Evolutionary conservation across 2,797 vertebrate species (phyloP), one percentile per base, ranked within the genome.

Genomic region (Uromys caudimaculatus): DNA sequence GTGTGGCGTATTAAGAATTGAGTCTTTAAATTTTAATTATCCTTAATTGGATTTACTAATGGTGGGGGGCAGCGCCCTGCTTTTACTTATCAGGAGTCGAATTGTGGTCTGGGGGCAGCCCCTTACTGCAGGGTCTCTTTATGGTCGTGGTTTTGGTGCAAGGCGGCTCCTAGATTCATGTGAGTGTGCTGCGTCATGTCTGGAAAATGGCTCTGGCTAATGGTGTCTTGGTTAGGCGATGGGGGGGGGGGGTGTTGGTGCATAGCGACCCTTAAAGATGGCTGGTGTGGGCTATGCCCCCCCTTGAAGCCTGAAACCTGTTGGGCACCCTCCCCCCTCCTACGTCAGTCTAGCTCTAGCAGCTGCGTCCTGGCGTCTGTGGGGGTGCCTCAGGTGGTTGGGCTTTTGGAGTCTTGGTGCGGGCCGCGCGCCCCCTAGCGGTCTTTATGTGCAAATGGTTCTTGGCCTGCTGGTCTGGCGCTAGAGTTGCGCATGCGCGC

Each of bases 351-450:
- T 71, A 71, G 91, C 58, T 38, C 64, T 41, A 83, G 95, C 96
- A 96, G 96, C 96, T 96, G 97, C 29, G 14, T 29, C 38, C 14
- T 17, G 92, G 91, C 1, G 92, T 21, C 60, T 93, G 95, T 4
- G 73, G 94, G 89, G 90, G 95, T 29, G 87, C 96, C 38, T 93
- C 97, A 97, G 97, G 97, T 98, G 97, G 95, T 95, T 67, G 96
- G 3, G 82, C 52, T 79, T 23, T 38, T 5, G 17, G 81, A 35
- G 24, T 76, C 64, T 29, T 44, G 73, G 76, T 35, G 91, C 73
- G 6, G 79, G 90, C 44, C 50, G 92, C 29, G 95, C 96, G 96
- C 96, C 96, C 95, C 97, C 97, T 98, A 93, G 97, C 52, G 97
- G 95, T 71, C 19, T 0, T 0, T 73, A 60, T 10, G n/a, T 58